phyloP scores from a whole-genome alignment of 2,888 invertebrate species.

The Cheilosia vulpina region DNA sequence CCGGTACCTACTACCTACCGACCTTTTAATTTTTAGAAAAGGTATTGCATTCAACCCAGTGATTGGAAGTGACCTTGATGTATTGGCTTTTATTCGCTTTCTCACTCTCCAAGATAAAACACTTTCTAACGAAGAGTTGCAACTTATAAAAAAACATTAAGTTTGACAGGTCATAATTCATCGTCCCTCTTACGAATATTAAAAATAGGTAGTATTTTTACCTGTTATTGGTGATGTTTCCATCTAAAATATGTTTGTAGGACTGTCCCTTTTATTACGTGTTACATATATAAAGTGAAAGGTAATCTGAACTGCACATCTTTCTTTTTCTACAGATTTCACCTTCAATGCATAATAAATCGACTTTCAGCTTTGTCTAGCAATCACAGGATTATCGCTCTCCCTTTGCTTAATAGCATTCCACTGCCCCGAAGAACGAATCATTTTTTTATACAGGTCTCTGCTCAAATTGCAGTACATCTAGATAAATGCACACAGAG shows the following conservation, averaged over 20 bases:
- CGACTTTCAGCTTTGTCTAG: not conserved
- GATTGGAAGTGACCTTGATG: no score
- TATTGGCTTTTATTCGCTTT: no score
- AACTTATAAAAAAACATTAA: no score
- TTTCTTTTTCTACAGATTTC: not conserved
- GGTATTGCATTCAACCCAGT: no score
- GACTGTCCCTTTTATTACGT: slow-evolving; percentile 4
- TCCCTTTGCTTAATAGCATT: slow-evolving; percentile 14
- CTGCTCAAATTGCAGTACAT: not conserved
- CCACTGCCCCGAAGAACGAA: not conserved
- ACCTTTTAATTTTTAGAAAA: no score
- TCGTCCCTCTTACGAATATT: no score
- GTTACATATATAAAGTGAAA: not conserved
- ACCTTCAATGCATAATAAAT: not conserved
- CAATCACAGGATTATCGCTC: slow-evolving; percentile 33
- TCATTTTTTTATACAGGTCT: not conserved
- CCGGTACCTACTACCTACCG: no score
- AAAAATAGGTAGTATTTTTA: no score
- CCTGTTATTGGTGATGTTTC: no score
- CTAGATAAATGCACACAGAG: slow-evolving; percentile 21
- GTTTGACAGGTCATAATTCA: no score
- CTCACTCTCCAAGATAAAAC: no score
- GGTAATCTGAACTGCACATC: not conserved
- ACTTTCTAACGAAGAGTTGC: no score
- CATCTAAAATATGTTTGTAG: not conserved